Base-by-base conservation (phyloP, 2,797 vertebrate species). In the Hafferia zeledoni region DNA sequence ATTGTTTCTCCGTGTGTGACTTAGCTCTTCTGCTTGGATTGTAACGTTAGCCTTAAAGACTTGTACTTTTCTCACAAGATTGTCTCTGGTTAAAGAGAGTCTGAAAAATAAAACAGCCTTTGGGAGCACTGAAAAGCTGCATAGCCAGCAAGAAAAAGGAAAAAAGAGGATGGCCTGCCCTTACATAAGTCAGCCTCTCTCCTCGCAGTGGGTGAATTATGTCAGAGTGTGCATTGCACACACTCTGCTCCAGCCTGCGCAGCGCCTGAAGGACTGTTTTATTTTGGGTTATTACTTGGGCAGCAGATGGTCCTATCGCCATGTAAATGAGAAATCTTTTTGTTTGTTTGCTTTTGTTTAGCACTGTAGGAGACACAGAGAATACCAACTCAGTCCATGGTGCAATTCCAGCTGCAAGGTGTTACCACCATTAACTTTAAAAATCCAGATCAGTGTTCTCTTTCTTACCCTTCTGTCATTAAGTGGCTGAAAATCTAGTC, bases 41-140 rank as follows among this genome's bases (percentile, higher is more conserved):
- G 93, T 93, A 84, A 90, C 0, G 2, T 89, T 93, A 86, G 89
- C 92, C 85, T 95, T 96, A 96, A 95, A 96, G 89, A 95, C 75
- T 91, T 91, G 74, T 76, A 85, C 61, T 94, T 95, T 69, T 86
- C 67, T 88, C 3, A 0, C 10, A 31, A 70, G 68, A 91, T 64
- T 86, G 67, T 90, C 59, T 89, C 55, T 78, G 72, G 75, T 60
- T 90, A 92, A 91, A 91, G 70, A 63, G 43, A 65, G 59, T 68
- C 84, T 90, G 87, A 75, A 79, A 92, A 93, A 89, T 83, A 91
- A 93, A 96, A 71, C 85, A 95, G 83, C 69, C 87, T 92, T 87
- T 86, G 77, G 82, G 84, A 83, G 65, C 68, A 43, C 65, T 81
- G 30, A 79, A 86, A 94, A 95, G 67, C 75, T 92, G 89, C 28